These are phyloP conservation scores for Adelosebastes latens DNA, from an alignment of 2,797 vertebrate genomes.

Conservation along the genomic window DNA sequence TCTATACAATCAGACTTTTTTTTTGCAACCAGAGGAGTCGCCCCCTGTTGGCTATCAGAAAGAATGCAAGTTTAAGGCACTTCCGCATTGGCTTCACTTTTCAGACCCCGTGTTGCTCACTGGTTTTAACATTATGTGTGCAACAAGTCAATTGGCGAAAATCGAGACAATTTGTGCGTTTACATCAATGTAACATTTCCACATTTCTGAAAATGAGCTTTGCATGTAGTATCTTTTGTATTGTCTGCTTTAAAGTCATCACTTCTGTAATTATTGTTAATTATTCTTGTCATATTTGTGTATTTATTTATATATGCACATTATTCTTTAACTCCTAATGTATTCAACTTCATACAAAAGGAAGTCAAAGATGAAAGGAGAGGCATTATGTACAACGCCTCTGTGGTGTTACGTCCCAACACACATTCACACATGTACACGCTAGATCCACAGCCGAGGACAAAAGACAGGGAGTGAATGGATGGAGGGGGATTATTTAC, in stretches of 20 bases:
- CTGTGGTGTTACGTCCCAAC: neutral
- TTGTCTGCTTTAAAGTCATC: neutral
- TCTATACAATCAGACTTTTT: no score
- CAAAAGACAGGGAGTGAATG: constrained; percentile 24
- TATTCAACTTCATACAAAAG: neutral
- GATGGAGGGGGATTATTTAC: constrained; percentile 39
- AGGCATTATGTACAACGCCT: neutral
- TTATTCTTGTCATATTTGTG: neutral
- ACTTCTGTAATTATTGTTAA: neutral
- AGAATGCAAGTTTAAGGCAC: no score
- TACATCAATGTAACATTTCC: neutral
- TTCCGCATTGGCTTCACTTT: no score
- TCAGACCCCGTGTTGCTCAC: no score
- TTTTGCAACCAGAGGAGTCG: no score
- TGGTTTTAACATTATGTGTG: neutral
- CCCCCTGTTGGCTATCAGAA: no score
- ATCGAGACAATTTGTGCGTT: neutral
- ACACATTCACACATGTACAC: neutral
- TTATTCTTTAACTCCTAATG: neutral
- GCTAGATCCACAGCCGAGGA: neutral
- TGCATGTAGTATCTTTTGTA: neutral
- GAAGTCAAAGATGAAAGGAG: constrained; percentile 1
- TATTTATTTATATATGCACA: neutral
- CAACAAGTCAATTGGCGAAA: neutral
- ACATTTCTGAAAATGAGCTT: neutral